Conservation (phyloP, 2,888 invertebrate genomes). For the Cataglyphis cursor region DNA sequence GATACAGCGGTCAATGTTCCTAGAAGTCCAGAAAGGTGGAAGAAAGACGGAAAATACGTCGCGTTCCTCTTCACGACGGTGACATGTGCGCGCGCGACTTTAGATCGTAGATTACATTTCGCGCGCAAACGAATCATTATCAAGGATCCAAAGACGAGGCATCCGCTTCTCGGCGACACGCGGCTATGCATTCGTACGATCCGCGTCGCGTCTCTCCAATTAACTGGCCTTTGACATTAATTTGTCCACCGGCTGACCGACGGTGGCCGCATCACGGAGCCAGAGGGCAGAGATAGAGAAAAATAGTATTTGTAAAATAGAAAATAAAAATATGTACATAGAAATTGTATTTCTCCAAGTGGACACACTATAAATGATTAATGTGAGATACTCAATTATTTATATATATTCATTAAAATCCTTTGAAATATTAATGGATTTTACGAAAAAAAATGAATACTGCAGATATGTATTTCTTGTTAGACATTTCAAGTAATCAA, state of each 20-base stretch:
- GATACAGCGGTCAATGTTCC: constrained; percentile 63
- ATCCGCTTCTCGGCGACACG: constrained; percentile 61
- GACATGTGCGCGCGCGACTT: constrained; percentile 37
- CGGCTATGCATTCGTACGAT: constrained; percentile 54
- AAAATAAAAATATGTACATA: neutral
- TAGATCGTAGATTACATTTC: constrained; percentile 67
- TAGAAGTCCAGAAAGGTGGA: constrained; percentile 56
- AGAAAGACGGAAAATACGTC: constrained; percentile 23
- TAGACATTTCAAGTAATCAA: neutral
- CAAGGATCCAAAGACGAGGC: constrained; percentile 62
- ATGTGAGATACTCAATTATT: constrained; percentile 1
- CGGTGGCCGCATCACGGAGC: constrained; percentile 64
- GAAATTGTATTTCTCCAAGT: neutral
- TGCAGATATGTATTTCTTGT: neutral
- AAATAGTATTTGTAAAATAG: neutral
- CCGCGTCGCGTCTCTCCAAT: constrained; percentile 64
- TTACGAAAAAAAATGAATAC: neutral
- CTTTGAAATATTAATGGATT: neutral
- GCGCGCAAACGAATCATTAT: constrained; percentile 64
- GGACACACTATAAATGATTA: neutral
- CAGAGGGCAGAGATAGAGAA: constrained; percentile 49
- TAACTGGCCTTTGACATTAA: constrained; percentile 78
- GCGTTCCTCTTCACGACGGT: neutral
- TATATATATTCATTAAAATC: neutral
- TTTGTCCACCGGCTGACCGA: constrained; percentile 73